Evolutionary conservation across 2,888 invertebrate genomes (phyloP), one percentile per base, ranked within the genome.

Genomic region (Teleogryllus oceanicus): DNA sequence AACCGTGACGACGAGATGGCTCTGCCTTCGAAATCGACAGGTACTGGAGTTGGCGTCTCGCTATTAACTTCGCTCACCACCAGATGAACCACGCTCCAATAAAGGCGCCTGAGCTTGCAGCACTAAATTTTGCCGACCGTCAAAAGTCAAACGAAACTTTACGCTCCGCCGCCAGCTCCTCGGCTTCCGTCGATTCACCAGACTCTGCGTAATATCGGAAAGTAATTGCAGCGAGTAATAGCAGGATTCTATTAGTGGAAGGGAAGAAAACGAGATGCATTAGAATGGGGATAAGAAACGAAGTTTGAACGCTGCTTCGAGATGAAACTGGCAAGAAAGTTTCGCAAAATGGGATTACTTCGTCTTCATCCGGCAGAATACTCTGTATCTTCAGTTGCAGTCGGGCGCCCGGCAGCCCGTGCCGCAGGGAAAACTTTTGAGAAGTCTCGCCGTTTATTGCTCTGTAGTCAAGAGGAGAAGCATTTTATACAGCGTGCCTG

Each of bases 131-230:
- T 8, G 37, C 37, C 16, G 16, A 62, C 62, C 62, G 62, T n/a
- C 62, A 62, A 62, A 62, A 62, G 62, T 62, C 62, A 62, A 62
- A 62, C 62, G n/a, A 62, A 62, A 62, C 62, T 62, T 62, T 18
- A 62, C 13, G 62, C 62, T 11, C 16, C n/a, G 13, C 62, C 62
- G 13, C n/a, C 62, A 62, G 16, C n/a, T 4, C n/a, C 16, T 13
- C 62, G 62, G 62, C 37, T 37, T 37, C 37, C 8, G 37, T 8
- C 37, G 37, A 37, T 37, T 37, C 37, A 8, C 62, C 11, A 62
- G n/a, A n/a, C 13, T 62, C 62, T 4, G 16, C 62, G 62, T n/a
- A n/a, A 62, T 62, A 62, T 62, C n/a, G 62, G 62, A 62, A 62
- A 62, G 62, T 62, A 62, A 62, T 62, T 62, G 62, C 62, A 62